Evolutionary conservation across 2,888 invertebrate genomes (phyloP), one percentile per base, ranked within the genome.

Genomic region (Sicus ferrugineus): DNA sequence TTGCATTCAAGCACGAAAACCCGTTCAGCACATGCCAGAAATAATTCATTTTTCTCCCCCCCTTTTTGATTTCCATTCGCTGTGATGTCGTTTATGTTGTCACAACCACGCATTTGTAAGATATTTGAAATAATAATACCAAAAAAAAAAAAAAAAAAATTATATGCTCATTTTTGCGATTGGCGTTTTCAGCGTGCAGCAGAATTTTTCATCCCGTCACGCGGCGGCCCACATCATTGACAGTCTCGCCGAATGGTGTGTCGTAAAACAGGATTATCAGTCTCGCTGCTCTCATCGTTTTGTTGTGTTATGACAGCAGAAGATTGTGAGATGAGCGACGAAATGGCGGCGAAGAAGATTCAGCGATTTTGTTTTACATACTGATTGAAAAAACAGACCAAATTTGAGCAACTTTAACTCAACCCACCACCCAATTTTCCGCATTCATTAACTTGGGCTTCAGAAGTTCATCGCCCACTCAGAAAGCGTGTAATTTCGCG

Each of bases 81-180:
- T 14, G 19, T 46, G 46, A 46, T 46, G 46, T n/a, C 46, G 6
- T 46, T 46, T 46, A 46, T 46, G n/a, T 3, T 9, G 46, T 9
- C 46, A 46, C 46, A 5, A 46, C 46, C 46, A 46, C 46, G 46
- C 46, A 46, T 46, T 46, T n/a, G n/a, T n/a, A n/a, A n/a, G n/a
- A n/a, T n/a, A n/a, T n/a, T n/a, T 46, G 19, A 46, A 46, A n/a
- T 46, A 46, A 46, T 16, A 46, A n/a, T 46, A 16, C 46, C 46
- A n/a, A 19, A 46, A 46, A 46, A 46, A n/a, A n/a, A 16, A n/a
- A 19, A 14, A 46, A 14, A 46, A 46, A 3, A n/a, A n/a, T 16
- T 46, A 46, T n/a, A 9, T 46, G n/a, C n/a, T 46, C 4, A 3
- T 46, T 14, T 46, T 46, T 14, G 14, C 19, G 46, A n/a, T 46